Base-by-base conservation (phyloP, 2,797 vertebrate species). In the Tamandua tetradactyla region DNA sequence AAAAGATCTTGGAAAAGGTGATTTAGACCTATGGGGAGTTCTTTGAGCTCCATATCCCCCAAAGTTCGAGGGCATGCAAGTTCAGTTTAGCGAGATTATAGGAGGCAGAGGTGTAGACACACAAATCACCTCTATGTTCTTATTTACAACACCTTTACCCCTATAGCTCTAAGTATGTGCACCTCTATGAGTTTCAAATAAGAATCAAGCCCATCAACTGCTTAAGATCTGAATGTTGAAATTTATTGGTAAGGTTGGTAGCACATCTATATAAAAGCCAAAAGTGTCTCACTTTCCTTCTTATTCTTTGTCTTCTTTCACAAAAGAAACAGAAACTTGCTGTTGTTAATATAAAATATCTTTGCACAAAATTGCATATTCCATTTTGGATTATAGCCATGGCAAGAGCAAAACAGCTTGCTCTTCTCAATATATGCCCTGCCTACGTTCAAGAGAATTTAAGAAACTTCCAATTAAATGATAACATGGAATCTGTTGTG, bases 291-390 rank as follows among this genome's bases (percentile, higher is more conserved):
- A 52, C 78, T 62, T 90, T 91, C 10, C 84, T 66, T 69, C 40
- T 96, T 87, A 75, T 89, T 83, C 13, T 23, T 94, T 97, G 66
- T 82, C 83, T 94, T 83, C 93, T 87, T 66, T 66, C 89, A 89
- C 32, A 92, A 55, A 94, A 97, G 61, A 86, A 85, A 94, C 1
- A 82, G 88, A 89, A 81, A 35, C 7, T 15, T 95, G 80, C 83
- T 94, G 3, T 66, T 87, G 72, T 85, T 96, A 92, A 78, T 20
- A 93, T 94, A 89, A 83, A 96, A 40, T 94, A n/a, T 78, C 40
- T 83, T 93, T 1, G 76, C 23, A 95, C 72, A 89, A 79, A 95
- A 84, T 87, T 86, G 35, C 71, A 18, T 86, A 91, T 83, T 96
- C 74, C 11, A n/a, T 95, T 97, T 96, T 82, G 81, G 20, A 52